These are phyloP conservation scores for Brachionichthys hirsutus DNA, from an alignment of 2,113 vertebrate species.

Conservation along the genomic window DNA sequence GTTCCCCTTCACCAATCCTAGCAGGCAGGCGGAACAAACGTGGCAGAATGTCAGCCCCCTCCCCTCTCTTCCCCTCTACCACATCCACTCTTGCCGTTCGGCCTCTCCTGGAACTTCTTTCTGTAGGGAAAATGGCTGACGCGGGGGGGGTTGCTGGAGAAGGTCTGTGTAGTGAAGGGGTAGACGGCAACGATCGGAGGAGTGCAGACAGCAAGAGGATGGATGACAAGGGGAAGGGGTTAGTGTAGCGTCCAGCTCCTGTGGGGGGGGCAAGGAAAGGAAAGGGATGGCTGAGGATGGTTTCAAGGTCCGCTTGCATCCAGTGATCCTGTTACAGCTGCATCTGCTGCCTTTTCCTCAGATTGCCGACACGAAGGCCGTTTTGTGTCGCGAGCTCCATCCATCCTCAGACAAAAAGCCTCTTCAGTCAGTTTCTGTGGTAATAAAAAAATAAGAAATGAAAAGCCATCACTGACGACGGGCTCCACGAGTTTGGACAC, in stretches of 20 bases:
- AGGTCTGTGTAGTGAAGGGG: constrained; percentile 1
- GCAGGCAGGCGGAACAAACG: constrained; percentile 38
- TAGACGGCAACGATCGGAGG: constrained; percentile 6
- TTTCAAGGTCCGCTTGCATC: constrained; percentile 59
- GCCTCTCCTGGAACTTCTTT: constrained; percentile 38
- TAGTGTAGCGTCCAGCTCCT: constrained; percentile 37
- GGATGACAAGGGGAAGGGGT: neutral
- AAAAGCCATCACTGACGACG: constrained; percentile 19
- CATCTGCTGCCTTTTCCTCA: constrained; percentile 55
- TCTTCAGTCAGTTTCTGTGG: constrained; percentile 64
- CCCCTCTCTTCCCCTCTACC: neutral
- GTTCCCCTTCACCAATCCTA: constrained; percentile 15
- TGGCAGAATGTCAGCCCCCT: constrained; percentile 4
- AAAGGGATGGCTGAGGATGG: constrained; percentile 10
- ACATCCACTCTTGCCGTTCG: constrained; percentile 12
- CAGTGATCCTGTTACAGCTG: constrained; percentile 66
- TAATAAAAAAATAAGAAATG: constrained; percentile 16
- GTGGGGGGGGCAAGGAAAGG: neutral
- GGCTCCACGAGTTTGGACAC: neutral
- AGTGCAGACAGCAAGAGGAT: neutral
- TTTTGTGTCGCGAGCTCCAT: constrained; percentile 41
- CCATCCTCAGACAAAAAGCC: constrained; percentile 31
- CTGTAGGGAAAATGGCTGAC: constrained; percentile 40
- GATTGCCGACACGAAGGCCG: constrained; percentile 54
- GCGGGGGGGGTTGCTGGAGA: constrained; percentile 15